phyloP scores from a whole-genome alignment of 2,888 invertebrate genomes.

The Drosophila birchii region DNA sequence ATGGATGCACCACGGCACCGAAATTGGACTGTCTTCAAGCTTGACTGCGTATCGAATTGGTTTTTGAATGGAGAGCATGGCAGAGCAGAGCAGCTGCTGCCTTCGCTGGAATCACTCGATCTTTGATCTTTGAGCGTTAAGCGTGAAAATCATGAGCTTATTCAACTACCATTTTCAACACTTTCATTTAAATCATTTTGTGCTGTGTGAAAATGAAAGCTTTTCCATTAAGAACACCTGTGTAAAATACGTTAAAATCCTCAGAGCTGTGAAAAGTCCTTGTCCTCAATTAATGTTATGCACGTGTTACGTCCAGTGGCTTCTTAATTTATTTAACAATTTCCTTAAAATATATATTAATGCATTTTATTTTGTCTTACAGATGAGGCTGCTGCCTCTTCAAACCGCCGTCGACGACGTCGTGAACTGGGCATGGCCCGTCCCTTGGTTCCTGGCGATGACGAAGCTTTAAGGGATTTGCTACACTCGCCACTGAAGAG shows the following conservation, averaged over 20 bases:
- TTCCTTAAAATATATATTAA: neutral
- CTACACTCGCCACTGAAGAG: constrained; percentile 76
- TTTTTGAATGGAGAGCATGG: neutral
- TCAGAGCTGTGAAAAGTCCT: constrained; percentile 43
- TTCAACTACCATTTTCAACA: constrained; percentile 41
- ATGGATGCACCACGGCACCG: constrained; percentile 20
- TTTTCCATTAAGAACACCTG: constrained; percentile 66
- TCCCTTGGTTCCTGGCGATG: constrained; percentile 81
- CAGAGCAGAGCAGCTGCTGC: constrained; percentile 1
- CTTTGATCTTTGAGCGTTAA: constrained; percentile 34
- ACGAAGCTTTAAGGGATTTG: constrained; percentile 80
- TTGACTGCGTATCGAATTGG: constrained; percentile 31
- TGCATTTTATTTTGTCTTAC: constrained; percentile 43
- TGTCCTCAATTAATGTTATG: constrained; percentile 35
- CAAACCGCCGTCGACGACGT: constrained; percentile 82
- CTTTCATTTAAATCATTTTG: constrained; percentile 71
- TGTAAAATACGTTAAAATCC: constrained; percentile 72
- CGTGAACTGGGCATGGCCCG: constrained; percentile 83
- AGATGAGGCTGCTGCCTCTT: constrained; percentile 84
- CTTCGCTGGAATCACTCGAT: constrained; percentile 27
- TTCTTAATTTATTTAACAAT: neutral
- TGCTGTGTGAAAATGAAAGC: constrained; percentile 46
- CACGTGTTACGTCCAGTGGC: constrained; percentile 50
- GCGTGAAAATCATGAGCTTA: constrained; percentile 7
- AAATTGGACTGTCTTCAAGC: constrained; percentile 43